Base-by-base conservation (phyloP, 92 coral and sea anemone species). In the Heliopora coerulea region DNA sequence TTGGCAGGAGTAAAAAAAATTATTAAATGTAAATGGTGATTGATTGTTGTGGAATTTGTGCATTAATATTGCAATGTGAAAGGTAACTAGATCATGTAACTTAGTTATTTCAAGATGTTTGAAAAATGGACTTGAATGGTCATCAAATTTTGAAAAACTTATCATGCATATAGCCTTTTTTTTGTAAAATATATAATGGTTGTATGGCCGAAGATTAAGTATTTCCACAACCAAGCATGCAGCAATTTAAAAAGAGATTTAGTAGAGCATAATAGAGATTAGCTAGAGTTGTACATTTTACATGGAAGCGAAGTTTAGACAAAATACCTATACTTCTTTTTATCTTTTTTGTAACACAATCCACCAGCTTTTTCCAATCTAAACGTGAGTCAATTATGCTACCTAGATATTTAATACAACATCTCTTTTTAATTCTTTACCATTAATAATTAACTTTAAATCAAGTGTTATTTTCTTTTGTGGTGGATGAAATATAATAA, bases 211-310 rank as follows among this genome's bases (percentile, higher is more conserved):
- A 12, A 26, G 29, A 37, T 50, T 75, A 75, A 14, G 70, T 62
- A 37, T 61, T 76, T 39, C 73, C 81, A 73, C 81, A 76, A 20
- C 49, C 81, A 40, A 61, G 21, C 41, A 76, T 60, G 27, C 81
- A 73, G 61, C 60, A 76, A 28, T 52, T 65, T 44, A 78, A 60
- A 49, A 63, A 64, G 39, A 73, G 75, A 65, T 78, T 32, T 23
- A 65, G 25, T n/a, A 78, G 46, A 2, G 82, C 48, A 42, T 65
- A 31, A 61, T 65, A 78, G 25, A 78, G 52, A 19, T 44, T 64
- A 34, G 32, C 14, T 29, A 78, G 52, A 61, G 7, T 11, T 21
- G 17, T 54, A 26, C 30, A 27, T 24, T 19, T 30, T 24, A 78
- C 70, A 78, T 35, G 64, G 42, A 63, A 52, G 24, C 82, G 73